Conservation (phyloP, 1,140 invertebrate genomes). For the Pogonomyrmex californicus region DNA sequence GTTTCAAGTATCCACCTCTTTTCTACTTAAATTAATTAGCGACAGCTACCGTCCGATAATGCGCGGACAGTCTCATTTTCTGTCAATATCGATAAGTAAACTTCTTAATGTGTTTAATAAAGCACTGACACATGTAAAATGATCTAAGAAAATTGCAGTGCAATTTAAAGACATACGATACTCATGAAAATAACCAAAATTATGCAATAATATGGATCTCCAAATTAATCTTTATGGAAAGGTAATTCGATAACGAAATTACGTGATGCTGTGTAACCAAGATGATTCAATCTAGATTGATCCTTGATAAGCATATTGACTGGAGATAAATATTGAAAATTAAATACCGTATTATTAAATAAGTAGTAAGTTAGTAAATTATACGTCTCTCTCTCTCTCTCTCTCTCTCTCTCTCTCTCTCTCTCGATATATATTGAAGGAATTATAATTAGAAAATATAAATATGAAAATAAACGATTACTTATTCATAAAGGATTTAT, state of each 20-base stretch:
- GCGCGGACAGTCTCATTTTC: constrained; percentile 27
- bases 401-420: too few relatives aligned
- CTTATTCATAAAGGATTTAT: constrained; percentile 17
- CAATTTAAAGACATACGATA: background rate
- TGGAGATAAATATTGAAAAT: background rate
- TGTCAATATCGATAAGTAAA: constrained; percentile 10
- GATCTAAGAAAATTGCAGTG: background rate
- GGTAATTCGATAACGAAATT: background rate
- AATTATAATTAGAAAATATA: background rate
- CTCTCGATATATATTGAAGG: background rate
- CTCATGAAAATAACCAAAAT: background rate
- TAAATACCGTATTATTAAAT: background rate
- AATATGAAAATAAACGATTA: background rate
- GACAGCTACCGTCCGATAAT: constrained; percentile 38
- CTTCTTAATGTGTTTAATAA: background rate
- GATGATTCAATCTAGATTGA: background rate
- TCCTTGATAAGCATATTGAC: background rate
- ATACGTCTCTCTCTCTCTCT: too few relatives aligned
- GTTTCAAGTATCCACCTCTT: constrained; percentile 45
- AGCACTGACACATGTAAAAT: background rate
- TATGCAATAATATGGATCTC: background rate
- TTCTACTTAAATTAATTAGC: constrained; percentile 49
- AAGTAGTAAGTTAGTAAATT: too few relatives aligned
- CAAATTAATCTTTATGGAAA: background rate
- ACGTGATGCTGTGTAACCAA: background rate